Evolutionary conservation across 2,888 invertebrate genomes (phyloP).

Genomic region (Thymelicus acteon): DNA sequence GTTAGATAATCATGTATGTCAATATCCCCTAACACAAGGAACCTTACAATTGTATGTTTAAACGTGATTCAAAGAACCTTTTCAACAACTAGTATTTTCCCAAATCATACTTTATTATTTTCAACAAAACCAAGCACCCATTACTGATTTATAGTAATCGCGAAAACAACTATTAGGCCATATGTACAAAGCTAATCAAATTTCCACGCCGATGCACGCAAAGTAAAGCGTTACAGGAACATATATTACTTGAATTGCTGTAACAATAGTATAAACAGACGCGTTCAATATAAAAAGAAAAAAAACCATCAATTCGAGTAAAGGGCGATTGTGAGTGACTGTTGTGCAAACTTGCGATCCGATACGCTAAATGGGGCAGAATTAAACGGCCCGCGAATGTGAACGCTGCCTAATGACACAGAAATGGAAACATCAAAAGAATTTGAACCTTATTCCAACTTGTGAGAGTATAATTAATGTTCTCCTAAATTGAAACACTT

Average conservation of each 20-base stretch:
- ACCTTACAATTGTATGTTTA: too few species aligned
- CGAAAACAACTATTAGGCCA: conserved; percentile 61
- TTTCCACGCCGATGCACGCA: conserved; percentile 76
- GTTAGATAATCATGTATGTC: too few species aligned
- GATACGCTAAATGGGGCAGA: conserved; percentile 80
- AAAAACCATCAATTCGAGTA: conserved; percentile 78
- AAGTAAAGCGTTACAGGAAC: conserved; percentile 60
- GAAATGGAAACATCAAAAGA: conserved; percentile 54
- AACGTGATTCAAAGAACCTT: background rate
- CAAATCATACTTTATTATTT: conserved; percentile 22
- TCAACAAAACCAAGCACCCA: conserved; percentile 36
- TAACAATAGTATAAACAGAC: conserved; percentile 66
- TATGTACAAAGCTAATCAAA: conserved; percentile 79
- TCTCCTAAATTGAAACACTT: background rate
- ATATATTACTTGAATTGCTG: conserved; percentile 52
- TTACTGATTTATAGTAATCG: conserved; percentile 69
- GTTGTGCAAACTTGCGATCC: conserved; percentile 82
- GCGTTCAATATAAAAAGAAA: conserved; percentile 71
- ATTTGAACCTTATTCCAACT: conserved; percentile 37
- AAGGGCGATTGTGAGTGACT: conserved; percentile 71
- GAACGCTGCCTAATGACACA: conserved; percentile 79
- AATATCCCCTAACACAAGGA: too few species aligned
- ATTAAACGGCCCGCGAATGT: conserved; percentile 74
- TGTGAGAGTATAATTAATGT: background rate
- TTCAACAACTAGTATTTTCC: background rate